Percentiles rank a stretch among this genome's conserved stretches.
Evolutionary conservation across 30 jellyfish, hydroid and myxozoan species (phyloP).

Genomic region (Hydra vulgaris): DNA sequence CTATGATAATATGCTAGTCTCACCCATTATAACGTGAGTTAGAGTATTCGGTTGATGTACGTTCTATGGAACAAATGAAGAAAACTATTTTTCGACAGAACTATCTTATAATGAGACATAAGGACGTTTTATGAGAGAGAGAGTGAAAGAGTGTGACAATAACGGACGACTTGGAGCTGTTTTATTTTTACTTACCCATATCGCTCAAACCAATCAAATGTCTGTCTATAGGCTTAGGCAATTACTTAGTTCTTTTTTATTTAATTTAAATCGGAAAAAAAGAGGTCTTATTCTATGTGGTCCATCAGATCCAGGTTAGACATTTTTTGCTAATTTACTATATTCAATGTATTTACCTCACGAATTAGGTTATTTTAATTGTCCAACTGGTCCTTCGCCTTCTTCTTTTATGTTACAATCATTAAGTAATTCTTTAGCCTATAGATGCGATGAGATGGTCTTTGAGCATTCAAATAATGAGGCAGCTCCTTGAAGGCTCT

Average conservation of each 20-base stretch:
- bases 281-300: not conserved
- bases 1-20: not conserved
- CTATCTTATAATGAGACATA: too few relatives aligned
- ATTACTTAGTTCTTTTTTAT: too few relatives aligned
- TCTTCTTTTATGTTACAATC: not conserved
- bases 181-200: not conserved
- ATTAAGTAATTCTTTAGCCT: not conserved
- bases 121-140: not conserved
- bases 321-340: not conserved
- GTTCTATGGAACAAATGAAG: not conserved
- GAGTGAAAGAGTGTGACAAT: not conserved
- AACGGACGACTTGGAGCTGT: not conserved
- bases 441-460: not conserved
- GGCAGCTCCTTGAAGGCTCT: not conserved
- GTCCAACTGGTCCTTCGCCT: not conserved
- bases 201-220: not conserved
- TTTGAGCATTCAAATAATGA: not conserved
- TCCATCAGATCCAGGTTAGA: not conserved
- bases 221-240: too few relatives aligned
- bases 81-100: not conserved
- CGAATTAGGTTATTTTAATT: not conserved
- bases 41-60: not conserved
- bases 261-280: too few relatives aligned
- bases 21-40: not conserved
- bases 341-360: not conserved